Conservation (phyloP, 2,888 invertebrate genomes). For the Xestia c-nigrum region DNA sequence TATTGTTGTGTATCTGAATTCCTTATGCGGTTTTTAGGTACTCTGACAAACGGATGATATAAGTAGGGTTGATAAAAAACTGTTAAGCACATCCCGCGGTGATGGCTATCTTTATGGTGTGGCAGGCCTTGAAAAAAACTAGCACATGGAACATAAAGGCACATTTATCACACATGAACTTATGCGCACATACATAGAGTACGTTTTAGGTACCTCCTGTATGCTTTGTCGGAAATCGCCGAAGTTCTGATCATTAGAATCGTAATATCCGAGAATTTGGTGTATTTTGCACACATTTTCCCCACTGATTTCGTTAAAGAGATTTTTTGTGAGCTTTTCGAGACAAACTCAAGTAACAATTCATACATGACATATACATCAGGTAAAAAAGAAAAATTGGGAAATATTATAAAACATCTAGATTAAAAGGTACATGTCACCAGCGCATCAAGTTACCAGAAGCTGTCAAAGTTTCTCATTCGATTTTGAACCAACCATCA, state of each 20-base stretch:
- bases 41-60: slow-evolving; percentile 44
- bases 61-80: slow-evolving; percentile 61
- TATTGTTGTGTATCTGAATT: slow-evolving; percentile 28
- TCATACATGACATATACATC: no score
- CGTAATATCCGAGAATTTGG: neutral
- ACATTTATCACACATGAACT: slow-evolving; percentile 26
- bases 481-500: no score
- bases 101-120: slow-evolving; percentile 71
- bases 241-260: slow-evolving; percentile 11
- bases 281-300: neutral
- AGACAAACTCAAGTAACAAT: neutral
- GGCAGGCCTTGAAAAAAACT: slow-evolving; percentile 67
- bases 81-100: slow-evolving; percentile 59
- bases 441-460: no score
- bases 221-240: slow-evolving; percentile 12
- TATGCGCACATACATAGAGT: neutral
- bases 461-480: no score
- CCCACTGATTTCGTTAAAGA: neutral
- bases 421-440: neutral
- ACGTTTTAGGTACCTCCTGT: slow-evolving; percentile 11
- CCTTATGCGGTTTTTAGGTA: slow-evolving; percentile 22
- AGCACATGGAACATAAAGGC: slow-evolving; percentile 40
- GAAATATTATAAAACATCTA: neutral
- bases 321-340: neutral
- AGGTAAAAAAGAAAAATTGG: neutral